Percentiles rank a stretch among this genome's conserved stretches.
These are phyloP conservation scores for Cremastobaeus sp. DNA, from an alignment of 2,888 invertebrate species.

Conservation along the genomic window DNA sequence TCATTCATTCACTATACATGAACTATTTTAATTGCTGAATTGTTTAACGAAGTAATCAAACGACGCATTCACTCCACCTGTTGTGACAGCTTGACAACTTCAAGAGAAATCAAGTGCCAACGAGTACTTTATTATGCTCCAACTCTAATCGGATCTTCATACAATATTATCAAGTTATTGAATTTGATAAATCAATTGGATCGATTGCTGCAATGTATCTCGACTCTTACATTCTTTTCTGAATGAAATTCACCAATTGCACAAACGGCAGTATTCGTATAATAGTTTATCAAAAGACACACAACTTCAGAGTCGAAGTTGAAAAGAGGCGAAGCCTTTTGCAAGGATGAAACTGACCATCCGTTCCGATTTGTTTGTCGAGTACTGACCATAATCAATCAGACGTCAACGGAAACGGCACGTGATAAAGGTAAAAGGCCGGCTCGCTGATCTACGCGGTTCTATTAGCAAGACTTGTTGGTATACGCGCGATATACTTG, in stretches of 20 bases:
- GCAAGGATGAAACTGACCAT: too few species aligned
- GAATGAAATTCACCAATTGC: neutral
- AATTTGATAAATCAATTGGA: conserved; percentile 31
- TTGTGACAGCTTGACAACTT: conserved; percentile 16
- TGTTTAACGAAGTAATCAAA: too few species aligned
- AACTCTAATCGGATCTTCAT: conserved; percentile 32
- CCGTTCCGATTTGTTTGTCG: conserved; percentile 12
- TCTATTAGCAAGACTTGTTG: conserved; percentile 50
- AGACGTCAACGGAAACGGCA: conserved; percentile 71
- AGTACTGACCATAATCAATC: conserved; percentile 67
- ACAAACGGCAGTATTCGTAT: too few species aligned
- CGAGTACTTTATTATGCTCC: conserved; percentile 26
- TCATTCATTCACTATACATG: conserved; percentile 13
- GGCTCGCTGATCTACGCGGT: conserved; percentile 3
- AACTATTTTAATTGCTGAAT: too few species aligned
- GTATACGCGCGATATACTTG: conserved; percentile 28
- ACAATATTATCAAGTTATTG: conserved; percentile 41
- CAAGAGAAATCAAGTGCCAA: conserved; percentile 9
- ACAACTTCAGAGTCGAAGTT: too few species aligned
- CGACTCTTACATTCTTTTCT: conserved; percentile 1
- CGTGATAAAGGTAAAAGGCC: conserved; percentile 55
- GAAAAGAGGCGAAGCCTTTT: too few species aligned
- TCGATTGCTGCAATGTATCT: conserved; percentile 14
- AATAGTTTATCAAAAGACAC: too few species aligned
- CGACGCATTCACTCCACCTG: too few species aligned